phyloP scores from a whole-genome alignment of 53 echinoderm and acorn worm species.

The Echinarachnius parma region DNA sequence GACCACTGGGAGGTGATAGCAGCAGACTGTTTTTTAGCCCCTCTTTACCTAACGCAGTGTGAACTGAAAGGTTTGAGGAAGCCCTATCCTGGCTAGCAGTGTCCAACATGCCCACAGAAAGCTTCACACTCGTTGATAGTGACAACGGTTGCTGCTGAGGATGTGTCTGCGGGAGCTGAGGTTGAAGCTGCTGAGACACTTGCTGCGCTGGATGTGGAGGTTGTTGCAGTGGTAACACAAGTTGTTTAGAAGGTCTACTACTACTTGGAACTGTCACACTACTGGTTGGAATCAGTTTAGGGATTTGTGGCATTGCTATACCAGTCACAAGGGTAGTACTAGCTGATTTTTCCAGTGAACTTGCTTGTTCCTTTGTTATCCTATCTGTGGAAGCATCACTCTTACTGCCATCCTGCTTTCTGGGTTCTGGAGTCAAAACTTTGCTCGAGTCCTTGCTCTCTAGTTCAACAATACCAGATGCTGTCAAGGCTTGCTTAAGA shows the following conservation, averaged over 20 bases:
- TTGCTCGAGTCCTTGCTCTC: constrained; percentile 30
- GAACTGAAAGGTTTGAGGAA: constrained; percentile 38
- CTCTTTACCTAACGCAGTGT: constrained; percentile 20
- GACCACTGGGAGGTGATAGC: constrained; percentile 31
- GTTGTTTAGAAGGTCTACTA: constrained; percentile 52
- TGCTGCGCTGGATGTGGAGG: constrained; percentile 46
- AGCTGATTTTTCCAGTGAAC: constrained; percentile 36
- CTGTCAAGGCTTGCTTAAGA: constrained; percentile 89
- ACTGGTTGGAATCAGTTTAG: constrained; percentile 92
- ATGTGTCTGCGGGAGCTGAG: constrained; percentile 44
- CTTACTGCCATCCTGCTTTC: constrained; percentile 43
- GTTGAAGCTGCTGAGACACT: constrained; percentile 7
- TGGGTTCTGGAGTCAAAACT: constrained; percentile 4
- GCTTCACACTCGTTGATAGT: constrained; percentile 23
- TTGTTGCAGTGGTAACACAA: constrained; percentile 35
- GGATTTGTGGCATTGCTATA: constrained; percentile 78
- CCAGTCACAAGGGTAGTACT: constrained; percentile 57
- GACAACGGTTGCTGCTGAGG: constrained; percentile 23
- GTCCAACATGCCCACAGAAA: constrained; percentile 7
- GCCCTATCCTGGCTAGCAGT: constrained; percentile 23
- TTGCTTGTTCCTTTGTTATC: constrained; percentile 4
- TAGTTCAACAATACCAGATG: constrained; percentile 65
- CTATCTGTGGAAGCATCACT: constrained; percentile 35
- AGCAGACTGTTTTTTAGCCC: constrained; percentile 10
- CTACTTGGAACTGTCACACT: constrained; percentile 59